Evolutionary conservation across 2,113 vertebrate species (phyloP), one percentile per base, ranked within the genome.

Genomic region (Echinops telfairi): DNA sequence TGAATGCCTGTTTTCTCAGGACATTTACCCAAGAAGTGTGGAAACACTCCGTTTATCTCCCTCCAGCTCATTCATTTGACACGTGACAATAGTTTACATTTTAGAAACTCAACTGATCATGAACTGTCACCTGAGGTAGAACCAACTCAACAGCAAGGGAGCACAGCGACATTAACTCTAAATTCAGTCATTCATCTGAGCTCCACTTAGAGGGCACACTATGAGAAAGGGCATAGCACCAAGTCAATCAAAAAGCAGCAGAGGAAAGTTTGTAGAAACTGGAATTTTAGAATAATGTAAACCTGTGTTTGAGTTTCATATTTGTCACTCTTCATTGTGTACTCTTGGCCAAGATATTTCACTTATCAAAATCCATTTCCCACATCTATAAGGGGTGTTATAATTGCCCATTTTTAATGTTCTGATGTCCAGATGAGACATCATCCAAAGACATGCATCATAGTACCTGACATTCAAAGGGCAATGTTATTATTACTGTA

Each of bases 321-420:
- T 64, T 53, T 73, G 5, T 88, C n/a, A 86, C 11, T 7, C 88
- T 82, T 31, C 84, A 36, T 58, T 80, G 7, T 79, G 15, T 80
- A n/a, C 80, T 86, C 16, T 86, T 80, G 14, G 15, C 60, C n/a
- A 89, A 75, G 47, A 5, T 73, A 92, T 89, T 92, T 94, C 11
- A 73, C 83, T 71, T 16, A 29, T 93, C 87, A 19, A 84, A 68
- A 58, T 71, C 3, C 20, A 68, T 93, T 80, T 93, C 80, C 29
- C 27, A 87, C 11, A 92, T 83, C 1, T 53, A 53, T 83, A 57
- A 78, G 89, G 58, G 12, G n/a, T 82, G 8, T 82, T 87, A 40
- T 1, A 27, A 70, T 22, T 78, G 2, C 20, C 31, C 47, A 3
- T 17, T 91, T 85, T 85, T 25, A 73, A 40, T 91, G 89, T 84